Conservation (phyloP, 1,140 invertebrate species). For the Episyrphus balteatus region DNA sequence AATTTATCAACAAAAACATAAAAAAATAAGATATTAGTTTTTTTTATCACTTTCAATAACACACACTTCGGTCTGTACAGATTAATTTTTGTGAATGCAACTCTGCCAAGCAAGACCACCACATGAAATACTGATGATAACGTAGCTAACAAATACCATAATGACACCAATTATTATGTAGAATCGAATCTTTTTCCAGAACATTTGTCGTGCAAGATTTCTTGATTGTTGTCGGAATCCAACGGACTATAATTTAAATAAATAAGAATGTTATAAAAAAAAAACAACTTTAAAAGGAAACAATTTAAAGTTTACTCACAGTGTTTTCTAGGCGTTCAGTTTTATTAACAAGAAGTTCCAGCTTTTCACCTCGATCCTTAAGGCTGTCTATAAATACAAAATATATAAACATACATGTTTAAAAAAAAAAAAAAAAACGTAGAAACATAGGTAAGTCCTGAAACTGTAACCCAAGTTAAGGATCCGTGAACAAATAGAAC, state of each 20-base stretch:
- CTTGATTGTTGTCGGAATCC: constrained; percentile 76
- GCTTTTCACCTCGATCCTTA: constrained; percentile 66
- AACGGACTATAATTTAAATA: constrained; percentile 58
- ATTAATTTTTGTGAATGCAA: constrained; percentile 34
- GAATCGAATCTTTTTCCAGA: constrained; percentile 90
- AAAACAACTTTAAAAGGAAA: too few relatives aligned
- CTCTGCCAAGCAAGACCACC: constrained; percentile 69
- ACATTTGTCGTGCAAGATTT: constrained; percentile 73
- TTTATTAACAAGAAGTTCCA: constrained; percentile 83
- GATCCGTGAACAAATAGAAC: too few relatives aligned
- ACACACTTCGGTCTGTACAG: too few relatives aligned
- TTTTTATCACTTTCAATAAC: too few relatives aligned
- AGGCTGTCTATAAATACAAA: constrained; percentile 16
- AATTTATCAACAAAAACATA: too few relatives aligned
- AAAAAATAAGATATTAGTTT: too few relatives aligned
- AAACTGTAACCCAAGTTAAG: too few relatives aligned
- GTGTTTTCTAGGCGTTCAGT: constrained; percentile 77
- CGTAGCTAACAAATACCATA: constrained; percentile 67
- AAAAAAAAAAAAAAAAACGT: too few relatives aligned
- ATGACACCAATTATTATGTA: constrained; percentile 66
- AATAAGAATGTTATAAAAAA: too few relatives aligned
- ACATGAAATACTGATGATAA: constrained; percentile 76
- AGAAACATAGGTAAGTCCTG: too few relatives aligned
- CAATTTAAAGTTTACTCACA: constrained; percentile 50
- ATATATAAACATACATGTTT: too few relatives aligned